Conservation (phyloP, 2,888 invertebrate genomes). For the Pharmacophagus antenor region DNA sequence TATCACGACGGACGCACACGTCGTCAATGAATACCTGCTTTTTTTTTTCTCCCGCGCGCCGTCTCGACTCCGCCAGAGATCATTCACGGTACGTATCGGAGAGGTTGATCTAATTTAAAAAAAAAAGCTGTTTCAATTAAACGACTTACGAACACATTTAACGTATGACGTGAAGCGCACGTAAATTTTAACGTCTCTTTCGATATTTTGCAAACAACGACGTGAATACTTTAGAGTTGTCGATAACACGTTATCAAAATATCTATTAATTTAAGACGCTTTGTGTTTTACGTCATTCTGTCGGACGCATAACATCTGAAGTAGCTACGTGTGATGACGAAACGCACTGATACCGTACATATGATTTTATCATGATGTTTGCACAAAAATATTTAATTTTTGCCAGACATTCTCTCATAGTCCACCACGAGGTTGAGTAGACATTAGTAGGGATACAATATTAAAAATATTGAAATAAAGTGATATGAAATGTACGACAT, state of each 20-base stretch:
- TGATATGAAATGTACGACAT: too few relatives aligned
- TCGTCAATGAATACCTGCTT: conserved; percentile 25
- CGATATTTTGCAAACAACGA: background rate
- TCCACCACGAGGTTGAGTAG: too few relatives aligned
- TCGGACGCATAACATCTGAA: too few relatives aligned
- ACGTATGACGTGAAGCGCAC: background rate
- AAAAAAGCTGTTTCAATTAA: background rate
- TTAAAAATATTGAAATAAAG: too few relatives aligned
- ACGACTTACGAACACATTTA: background rate
- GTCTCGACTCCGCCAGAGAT: conserved; percentile 14
- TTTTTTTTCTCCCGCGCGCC: conserved; percentile 24
- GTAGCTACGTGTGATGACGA: too few relatives aligned
- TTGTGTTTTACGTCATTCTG: too few relatives aligned
- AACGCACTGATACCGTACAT: too few relatives aligned
- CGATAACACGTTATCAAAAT: background rate
- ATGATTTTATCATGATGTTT: too few relatives aligned
- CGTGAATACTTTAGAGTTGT: background rate
- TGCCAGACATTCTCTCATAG: too few relatives aligned
- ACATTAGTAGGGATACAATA: too few relatives aligned
- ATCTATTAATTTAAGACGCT: too few relatives aligned
- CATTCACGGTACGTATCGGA: conserved; percentile 21
- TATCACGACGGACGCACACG: conserved; percentile 17
- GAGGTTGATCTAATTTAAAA: conserved; percentile 7
- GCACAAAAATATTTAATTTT: too few relatives aligned
- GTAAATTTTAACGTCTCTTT: background rate